These are phyloP conservation scores for Acrocephalus arundinaceus DNA, from an alignment of 2,113 vertebrate species.

Conservation along the genomic window DNA sequence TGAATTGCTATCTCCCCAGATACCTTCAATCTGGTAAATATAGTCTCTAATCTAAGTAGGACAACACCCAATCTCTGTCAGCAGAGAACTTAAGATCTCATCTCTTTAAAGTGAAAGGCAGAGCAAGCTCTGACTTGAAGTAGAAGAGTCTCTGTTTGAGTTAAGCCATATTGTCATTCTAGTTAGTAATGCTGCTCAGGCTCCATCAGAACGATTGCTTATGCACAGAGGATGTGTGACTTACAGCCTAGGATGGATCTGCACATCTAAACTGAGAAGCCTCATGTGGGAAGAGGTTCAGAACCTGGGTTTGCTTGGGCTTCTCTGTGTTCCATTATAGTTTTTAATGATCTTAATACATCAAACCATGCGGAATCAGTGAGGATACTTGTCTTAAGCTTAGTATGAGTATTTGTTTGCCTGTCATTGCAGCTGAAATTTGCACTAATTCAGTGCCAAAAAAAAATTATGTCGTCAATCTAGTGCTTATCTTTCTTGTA, in stretches of 20 bases:
- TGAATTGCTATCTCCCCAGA: not conserved
- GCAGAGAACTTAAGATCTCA: not conserved
- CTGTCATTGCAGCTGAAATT: not conserved
- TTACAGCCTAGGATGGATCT: not conserved
- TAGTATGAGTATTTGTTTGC: not conserved
- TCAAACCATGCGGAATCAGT: not conserved
- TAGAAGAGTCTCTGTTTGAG: not conserved
- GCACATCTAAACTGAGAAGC: not conserved
- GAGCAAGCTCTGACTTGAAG: not conserved
- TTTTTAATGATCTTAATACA: not conserved
- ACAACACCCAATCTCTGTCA: slow-evolving; percentile 21
- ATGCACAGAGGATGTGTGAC: not conserved
- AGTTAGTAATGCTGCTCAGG: not conserved
- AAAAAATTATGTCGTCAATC: not conserved
- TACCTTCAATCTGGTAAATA: slow-evolving; percentile 29
- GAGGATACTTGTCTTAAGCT: not conserved
- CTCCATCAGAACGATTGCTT: not conserved
- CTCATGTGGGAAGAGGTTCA: not conserved
- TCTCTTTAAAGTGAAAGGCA: not conserved
- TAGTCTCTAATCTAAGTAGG: not conserved
- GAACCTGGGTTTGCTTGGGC: not conserved
- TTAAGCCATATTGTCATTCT: not conserved
- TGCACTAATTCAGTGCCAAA: not conserved
- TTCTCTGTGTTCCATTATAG: not conserved
- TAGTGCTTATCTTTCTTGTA: slow-evolving; percentile 19